phyloP scores from a whole-genome alignment of 2,113 vertebrate genomes.

The Hyaena hyaena region DNA sequence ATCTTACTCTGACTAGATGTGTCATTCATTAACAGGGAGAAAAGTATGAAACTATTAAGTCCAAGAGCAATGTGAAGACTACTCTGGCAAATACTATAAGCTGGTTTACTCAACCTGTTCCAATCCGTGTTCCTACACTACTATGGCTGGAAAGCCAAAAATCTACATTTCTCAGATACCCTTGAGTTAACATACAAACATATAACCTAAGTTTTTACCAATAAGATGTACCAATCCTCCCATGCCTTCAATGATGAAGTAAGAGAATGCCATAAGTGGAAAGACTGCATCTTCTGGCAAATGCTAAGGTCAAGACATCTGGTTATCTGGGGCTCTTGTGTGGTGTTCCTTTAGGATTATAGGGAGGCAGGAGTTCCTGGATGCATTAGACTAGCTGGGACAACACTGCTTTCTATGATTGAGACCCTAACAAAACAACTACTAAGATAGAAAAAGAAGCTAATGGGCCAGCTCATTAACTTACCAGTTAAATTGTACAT shows the following conservation, averaged over 20 bases:
- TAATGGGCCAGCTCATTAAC: background rate
- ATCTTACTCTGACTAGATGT: background rate
- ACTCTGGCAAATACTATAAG: background rate
- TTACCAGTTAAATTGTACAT: background rate
- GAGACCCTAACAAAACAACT: background rate
- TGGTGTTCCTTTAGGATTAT: background rate
- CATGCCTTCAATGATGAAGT: background rate
- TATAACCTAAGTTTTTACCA: background rate
- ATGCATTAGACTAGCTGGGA: background rate
- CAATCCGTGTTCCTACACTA: background rate
- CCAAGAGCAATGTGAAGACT: background rate
- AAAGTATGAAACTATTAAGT: background rate
- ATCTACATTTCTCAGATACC: background rate
- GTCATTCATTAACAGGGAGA: background rate
- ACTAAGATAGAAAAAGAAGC: background rate
- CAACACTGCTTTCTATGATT: background rate
- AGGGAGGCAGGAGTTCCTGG: background rate
- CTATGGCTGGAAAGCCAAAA: background rate
- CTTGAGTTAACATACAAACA: background rate
- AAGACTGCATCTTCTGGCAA: background rate
- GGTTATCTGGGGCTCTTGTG: background rate
- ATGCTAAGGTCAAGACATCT: background rate
- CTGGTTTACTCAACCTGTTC: background rate
- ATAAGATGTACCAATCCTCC: background rate
- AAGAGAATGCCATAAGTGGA: too few species aligned